These are phyloP conservation scores for Tribolium madens DNA, from an alignment of 1,140 invertebrate genomes.

Conservation along the genomic window DNA sequence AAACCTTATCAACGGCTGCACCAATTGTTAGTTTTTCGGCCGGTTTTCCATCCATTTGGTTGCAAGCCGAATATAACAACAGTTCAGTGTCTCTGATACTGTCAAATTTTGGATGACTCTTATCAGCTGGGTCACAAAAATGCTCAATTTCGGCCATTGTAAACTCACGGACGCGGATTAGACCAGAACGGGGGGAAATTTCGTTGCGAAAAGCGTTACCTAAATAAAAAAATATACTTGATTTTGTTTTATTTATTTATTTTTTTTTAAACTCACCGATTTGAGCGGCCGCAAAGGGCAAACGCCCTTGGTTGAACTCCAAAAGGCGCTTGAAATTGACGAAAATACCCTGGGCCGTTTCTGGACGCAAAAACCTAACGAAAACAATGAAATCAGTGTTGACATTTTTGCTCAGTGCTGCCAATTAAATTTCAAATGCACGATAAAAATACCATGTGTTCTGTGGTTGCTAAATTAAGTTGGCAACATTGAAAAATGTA, in stretches of 20 bases:
- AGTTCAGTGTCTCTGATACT: conserved; percentile 80
- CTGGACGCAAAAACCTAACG: conserved; percentile 88
- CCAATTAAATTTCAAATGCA: too few relatives aligned
- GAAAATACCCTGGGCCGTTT: conserved; percentile 99
- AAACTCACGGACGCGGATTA: conserved; percentile 97
- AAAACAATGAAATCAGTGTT: background rate
- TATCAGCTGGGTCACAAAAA: conserved; percentile 94
- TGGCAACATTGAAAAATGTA: too few relatives aligned
- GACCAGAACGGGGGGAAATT: conserved; percentile 97
- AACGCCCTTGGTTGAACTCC: conserved; percentile 96
- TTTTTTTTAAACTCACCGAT: conserved; percentile 87
- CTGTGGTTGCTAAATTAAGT: too few relatives aligned
- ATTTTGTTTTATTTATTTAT: too few relatives aligned
- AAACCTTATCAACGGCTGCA: conserved; percentile 75
- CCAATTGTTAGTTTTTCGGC: conserved; percentile 80
- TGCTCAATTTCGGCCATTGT: conserved; percentile 99
- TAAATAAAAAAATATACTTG: too few relatives aligned
- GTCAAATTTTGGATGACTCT: conserved; percentile 93
- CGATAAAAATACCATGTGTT: too few relatives aligned
- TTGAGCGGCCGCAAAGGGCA: conserved; percentile 99
- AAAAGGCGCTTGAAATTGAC: conserved; percentile 98
- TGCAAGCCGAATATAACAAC: conserved; percentile 92
- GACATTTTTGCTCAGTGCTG: too few relatives aligned
- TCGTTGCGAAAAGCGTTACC: conserved; percentile 99
- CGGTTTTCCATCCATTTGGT: conserved; percentile 94